Evolutionary conservation across 2,888 invertebrate species (phyloP), one percentile per base, ranked within the genome.

Genomic region (Griposia aprilina): DNA sequence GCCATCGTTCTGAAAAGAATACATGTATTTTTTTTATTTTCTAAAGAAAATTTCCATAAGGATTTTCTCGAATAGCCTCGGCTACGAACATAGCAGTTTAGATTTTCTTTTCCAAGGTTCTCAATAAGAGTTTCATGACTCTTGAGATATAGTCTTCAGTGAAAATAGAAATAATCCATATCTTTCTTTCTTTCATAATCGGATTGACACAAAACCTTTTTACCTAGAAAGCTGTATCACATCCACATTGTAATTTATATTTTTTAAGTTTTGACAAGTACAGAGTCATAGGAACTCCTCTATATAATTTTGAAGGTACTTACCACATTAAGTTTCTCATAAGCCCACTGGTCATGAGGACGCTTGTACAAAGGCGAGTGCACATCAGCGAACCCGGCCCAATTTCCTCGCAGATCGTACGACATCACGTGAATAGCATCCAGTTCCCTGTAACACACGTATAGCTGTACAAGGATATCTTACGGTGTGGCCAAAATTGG

Each of bases 321-420:
- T 96, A 98, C 99, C 93, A 99, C 99, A 93, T 99, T 99, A 48
- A 99, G 97, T 93, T 98, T 98, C 92, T 98, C 99, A 91, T 99
- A 99, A 36, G 98, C 98, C 97, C 98, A 99, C 92, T 99, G 98
- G 93, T 99, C 99, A 90, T 98, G 98, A 0, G 98, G 98, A 67
- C 99, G 97, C 91, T 98, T 98, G 93, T 98, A 98, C 0, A 99
- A 96, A 1, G 99, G 98, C 89, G 99, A 99, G 92, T 99, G 99
- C 0, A 98, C 98, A 91, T 99, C 99, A 0, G 99, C 99, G 91
- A 99, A 99, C 26, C 99, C 99, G 1, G 98, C 99, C 99, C 99
- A 99, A 93, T 98, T 98, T 20, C 98, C 98, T 81, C 98, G 97
- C 68, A 98, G 97, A 94, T 98, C 98, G 93, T 98, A 98, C 0